Percentiles rank a stretch among this genome's conserved stretches.
These are phyloP conservation scores for Dendroctonus ponderosae DNA, from an alignment of 1,140 invertebrate species.

Conservation along the genomic window DNA sequence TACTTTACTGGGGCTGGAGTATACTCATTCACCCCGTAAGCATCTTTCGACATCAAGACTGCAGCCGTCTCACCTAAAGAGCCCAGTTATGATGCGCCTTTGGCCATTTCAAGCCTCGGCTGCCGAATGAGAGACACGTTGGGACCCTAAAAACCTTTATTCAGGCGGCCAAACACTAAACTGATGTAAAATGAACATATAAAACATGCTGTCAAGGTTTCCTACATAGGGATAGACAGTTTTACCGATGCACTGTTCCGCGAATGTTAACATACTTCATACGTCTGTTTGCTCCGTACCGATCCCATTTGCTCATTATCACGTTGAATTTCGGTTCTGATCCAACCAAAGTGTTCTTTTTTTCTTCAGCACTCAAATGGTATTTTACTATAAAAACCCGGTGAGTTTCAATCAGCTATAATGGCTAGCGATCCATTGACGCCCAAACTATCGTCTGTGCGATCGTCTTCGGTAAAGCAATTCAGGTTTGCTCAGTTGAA, in stretches of 20 bases:
- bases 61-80: conserved; percentile 23
- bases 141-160: conserved; percentile 34
- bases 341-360: too few species aligned
- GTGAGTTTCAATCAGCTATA: too few species aligned
- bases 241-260: conserved; percentile 30
- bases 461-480: too few species aligned
- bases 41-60: conserved; percentile 20
- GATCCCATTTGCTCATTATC: neutral
- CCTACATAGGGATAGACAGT: conserved; percentile 31
- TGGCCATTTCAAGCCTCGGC: conserved; percentile 28
- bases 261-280: conserved; percentile 15
- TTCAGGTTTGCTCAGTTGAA: too few species aligned
- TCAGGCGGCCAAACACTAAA: conserved; percentile 34
- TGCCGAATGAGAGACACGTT: conserved; percentile 33
- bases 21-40: conserved; percentile 10
- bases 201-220: conserved; percentile 45
- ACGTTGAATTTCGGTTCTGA: neutral
- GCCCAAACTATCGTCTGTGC: too few species aligned
- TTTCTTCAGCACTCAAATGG: too few species aligned
- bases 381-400: too few species aligned
- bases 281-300: neutral
- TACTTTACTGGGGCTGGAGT: neutral
- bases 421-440: too few species aligned
- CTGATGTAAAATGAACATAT: conserved; percentile 49
- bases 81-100: conserved; percentile 19